Evolutionary conservation across 2,888 invertebrate genomes (phyloP).

Genomic region (Ctena decussata): DNA sequence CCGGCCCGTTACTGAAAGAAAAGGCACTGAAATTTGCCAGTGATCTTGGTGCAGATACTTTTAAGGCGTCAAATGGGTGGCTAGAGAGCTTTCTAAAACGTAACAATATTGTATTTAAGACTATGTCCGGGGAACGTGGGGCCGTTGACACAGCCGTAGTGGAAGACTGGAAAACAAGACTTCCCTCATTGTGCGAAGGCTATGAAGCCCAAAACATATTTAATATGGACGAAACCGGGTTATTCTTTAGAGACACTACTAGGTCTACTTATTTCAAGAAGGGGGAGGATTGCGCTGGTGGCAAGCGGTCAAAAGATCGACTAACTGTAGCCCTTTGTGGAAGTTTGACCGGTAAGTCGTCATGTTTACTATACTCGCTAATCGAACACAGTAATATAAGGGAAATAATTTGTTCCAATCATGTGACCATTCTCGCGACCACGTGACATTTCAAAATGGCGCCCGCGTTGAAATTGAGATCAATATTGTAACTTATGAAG

Average conservation of each 20-base stretch:
- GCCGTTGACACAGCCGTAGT: conserved; percentile 29
- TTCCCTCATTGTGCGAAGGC: conserved; percentile 40
- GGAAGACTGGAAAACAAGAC: conserved; percentile 42
- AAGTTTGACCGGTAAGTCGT: conserved; percentile 7
- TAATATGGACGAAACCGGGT: too few relatives aligned
- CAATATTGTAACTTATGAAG: too few relatives aligned
- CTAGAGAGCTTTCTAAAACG: conserved; percentile 24
- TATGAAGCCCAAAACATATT: conserved; percentile 31
- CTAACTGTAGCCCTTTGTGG: conserved; percentile 4
- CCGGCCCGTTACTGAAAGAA: conserved; percentile 19
- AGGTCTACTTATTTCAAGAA: too few relatives aligned
- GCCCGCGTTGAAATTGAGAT: too few relatives aligned
- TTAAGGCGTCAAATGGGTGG: conserved; percentile 44
- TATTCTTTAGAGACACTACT: too few relatives aligned
- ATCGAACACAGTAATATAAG: too few relatives aligned
- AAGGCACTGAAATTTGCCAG: conserved; percentile 9
- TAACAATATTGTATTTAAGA: conserved; percentile 33
- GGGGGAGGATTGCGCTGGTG: too few relatives aligned
- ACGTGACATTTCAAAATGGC: neutral
- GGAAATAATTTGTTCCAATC: too few relatives aligned
- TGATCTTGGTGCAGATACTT: neutral
- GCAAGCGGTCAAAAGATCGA: too few relatives aligned
- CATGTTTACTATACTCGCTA: neutral
- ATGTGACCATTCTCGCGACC: too few relatives aligned
- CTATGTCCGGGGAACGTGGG: conserved; percentile 45